Conservation (phyloP, 2,888 invertebrate species). For the Aleiodes alternator region DNA sequence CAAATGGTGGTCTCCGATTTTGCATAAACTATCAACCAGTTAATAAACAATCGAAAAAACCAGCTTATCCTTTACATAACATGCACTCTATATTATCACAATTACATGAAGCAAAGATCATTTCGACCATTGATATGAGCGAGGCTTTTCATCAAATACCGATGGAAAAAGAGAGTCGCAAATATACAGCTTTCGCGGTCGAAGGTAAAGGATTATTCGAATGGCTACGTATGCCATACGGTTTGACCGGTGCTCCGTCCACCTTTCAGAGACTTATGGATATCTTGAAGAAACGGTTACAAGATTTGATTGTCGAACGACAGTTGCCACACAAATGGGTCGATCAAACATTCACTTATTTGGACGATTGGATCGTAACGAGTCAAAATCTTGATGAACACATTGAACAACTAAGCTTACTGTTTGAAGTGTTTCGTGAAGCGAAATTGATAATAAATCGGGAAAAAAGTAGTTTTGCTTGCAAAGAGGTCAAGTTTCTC, state of each 20-base stretch:
- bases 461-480: slow-evolving; percentile 51
- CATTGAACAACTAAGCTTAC: slow-evolving; percentile 18
- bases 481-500: slow-evolving; percentile 26
- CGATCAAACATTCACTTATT: no score
- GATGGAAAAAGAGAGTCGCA: slow-evolving; percentile 37
- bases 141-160: slow-evolving; percentile 55
- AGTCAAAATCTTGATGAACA: slow-evolving; percentile 48
- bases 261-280: no score
- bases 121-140: slow-evolving; percentile 54
- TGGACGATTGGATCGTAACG: no score
- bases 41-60: slow-evolving; percentile 41
- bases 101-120: slow-evolving; percentile 46
- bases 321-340: no score
- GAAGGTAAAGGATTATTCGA: no score
- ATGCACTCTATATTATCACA: slow-evolving; percentile 45
- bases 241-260: no score
- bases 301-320: no score
- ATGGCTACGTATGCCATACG: no score
- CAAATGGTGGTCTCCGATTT: slow-evolving; percentile 44
- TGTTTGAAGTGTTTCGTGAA: slow-evolving; percentile 48
- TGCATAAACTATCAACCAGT: slow-evolving; percentile 46
- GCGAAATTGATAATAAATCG: slow-evolving; percentile 46
- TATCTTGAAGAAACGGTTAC: no score
- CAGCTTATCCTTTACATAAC: slow-evolving; percentile 46
- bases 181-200: slow-evolving; percentile 25